Conservation (phyloP, 2,888 invertebrate genomes). For the Chymomyza fuscimana region DNA sequence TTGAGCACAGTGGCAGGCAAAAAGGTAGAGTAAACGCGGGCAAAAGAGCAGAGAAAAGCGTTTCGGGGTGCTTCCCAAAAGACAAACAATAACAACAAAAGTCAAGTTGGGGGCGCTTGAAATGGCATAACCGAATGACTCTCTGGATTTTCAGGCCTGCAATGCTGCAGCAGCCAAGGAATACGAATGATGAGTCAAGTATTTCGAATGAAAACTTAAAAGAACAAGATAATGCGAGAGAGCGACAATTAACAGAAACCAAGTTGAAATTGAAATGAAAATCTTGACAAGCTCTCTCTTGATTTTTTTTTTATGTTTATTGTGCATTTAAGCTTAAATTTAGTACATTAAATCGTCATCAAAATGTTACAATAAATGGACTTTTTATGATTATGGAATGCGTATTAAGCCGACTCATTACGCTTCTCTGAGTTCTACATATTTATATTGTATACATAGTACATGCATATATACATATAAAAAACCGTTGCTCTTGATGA, state of each 20-base stretch:
- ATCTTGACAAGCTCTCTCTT: background rate
- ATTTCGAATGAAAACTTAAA: background rate
- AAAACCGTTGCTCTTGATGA: constrained; percentile 48
- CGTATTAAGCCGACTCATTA: constrained; percentile 44
- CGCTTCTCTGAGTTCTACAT: constrained; percentile 46
- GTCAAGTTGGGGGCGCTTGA: background rate
- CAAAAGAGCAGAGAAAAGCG: background rate
- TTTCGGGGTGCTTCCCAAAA: background rate
- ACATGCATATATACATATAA: constrained; percentile 3
- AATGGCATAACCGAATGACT: constrained; percentile 5
- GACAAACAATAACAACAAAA: background rate
- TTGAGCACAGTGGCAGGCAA: background rate
- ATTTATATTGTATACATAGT: constrained; percentile 9
- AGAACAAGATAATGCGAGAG: background rate
- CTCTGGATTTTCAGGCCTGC: background rate
- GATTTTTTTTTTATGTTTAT: background rate
- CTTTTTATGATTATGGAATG: constrained; percentile 15
- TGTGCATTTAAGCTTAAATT: background rate
- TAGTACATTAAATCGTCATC: background rate
- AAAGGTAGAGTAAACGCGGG: background rate
- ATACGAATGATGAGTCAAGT: background rate
- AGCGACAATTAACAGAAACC: background rate
- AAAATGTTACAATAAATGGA: constrained; percentile 4
- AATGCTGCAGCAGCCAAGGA: background rate
- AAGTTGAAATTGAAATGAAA: background rate